These are phyloP conservation scores for Atrina japonica DNA, from an alignment of 2,888 invertebrate species.

Conservation along the genomic window DNA sequence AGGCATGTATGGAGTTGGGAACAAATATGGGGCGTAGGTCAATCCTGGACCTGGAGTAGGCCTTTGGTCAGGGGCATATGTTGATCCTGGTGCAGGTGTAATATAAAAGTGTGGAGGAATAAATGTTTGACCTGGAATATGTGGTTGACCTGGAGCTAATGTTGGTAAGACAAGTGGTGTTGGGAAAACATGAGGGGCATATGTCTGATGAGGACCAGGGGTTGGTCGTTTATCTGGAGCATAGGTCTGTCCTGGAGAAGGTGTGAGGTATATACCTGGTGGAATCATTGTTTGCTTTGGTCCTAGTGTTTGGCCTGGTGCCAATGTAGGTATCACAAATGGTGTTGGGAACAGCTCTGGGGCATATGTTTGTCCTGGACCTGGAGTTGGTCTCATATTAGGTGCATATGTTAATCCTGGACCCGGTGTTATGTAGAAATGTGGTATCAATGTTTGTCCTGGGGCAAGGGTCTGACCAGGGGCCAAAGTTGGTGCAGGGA, in stretches of 20 bases:
- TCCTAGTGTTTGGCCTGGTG: constrained; percentile 54
- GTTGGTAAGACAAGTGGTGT: constrained; percentile 43
- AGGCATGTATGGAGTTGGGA: constrained; percentile 55
- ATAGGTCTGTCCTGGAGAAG: constrained; percentile 37
- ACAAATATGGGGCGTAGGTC: constrained; percentile 54
- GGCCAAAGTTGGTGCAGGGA: constrained; percentile 46
- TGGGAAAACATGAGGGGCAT: constrained; percentile 41
- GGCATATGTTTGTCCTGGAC: constrained; percentile 39
- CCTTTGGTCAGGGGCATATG: constrained; percentile 43
- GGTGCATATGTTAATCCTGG: constrained; percentile 48
- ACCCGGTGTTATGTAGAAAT: constrained; percentile 49
- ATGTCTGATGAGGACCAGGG: constrained; percentile 33
- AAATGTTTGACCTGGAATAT: constrained; percentile 32
- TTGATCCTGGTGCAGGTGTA: constrained; percentile 48
- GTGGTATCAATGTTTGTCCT: constrained; percentile 46
- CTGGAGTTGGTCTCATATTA: constrained; percentile 46
- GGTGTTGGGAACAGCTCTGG: constrained; percentile 55
- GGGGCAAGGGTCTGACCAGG: constrained; percentile 38
- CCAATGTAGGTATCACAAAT: constrained; percentile 55
- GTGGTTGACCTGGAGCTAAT: constrained; percentile 43
- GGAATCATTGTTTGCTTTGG: constrained; percentile 47
- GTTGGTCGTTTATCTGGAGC: constrained; percentile 35
- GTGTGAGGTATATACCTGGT: constrained; percentile 49
- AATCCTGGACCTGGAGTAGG: constrained; percentile 51
- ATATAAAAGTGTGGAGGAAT: constrained; percentile 40